Conservation (phyloP, 2,113 vertebrate genomes). For the Monopterus albus region DNA sequence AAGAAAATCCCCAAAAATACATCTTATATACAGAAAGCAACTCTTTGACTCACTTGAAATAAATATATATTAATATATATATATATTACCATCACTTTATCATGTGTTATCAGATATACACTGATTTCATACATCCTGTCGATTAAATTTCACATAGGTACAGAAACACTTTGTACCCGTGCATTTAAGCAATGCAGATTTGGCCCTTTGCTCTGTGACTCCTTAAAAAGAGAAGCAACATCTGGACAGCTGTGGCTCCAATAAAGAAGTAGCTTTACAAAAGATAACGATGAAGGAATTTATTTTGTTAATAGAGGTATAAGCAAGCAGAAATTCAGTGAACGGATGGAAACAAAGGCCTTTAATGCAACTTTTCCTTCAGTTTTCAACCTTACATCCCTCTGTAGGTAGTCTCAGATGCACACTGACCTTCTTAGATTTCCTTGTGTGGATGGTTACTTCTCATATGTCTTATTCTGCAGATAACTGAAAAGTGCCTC, state of each 20-base stretch:
- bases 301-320: slow-evolving; percentile 6
- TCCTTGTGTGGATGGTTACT: slow-evolving; percentile 76
- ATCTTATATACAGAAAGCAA: slow-evolving; percentile 44
- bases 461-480: slow-evolving; percentile 93
- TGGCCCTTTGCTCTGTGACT: slow-evolving; percentile 37
- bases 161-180: slow-evolving; percentile 44
- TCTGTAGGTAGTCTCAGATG: slow-evolving; percentile 7
- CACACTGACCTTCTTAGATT: background rate
- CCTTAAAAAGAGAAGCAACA: slow-evolving; percentile 13
- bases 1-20: slow-evolving; percentile 39
- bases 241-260: slow-evolving; percentile 25
- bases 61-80: slow-evolving; percentile 66
- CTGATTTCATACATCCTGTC: slow-evolving; percentile 31
- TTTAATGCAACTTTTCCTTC: slow-evolving; percentile 8
- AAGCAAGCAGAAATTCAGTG: slow-evolving; percentile 22
- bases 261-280: slow-evolving; percentile 23
- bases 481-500: slow-evolving; percentile 95
- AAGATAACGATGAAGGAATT: slow-evolving; percentile 14
- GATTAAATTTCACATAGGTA: slow-evolving; percentile 18
- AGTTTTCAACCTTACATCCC: background rate
- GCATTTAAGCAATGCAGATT: slow-evolving; percentile 32
- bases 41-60: slow-evolving; percentile 49
- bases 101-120: slow-evolving; percentile 50
- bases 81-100: slow-evolving; percentile 57
- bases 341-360: slow-evolving; percentile 27